A percentile compares a stretch with the other conserved stretches of the same genome.
phyloP scores from a whole-genome alignment of 2,888 invertebrate genomes.

The Meandrusa payeni region DNA sequence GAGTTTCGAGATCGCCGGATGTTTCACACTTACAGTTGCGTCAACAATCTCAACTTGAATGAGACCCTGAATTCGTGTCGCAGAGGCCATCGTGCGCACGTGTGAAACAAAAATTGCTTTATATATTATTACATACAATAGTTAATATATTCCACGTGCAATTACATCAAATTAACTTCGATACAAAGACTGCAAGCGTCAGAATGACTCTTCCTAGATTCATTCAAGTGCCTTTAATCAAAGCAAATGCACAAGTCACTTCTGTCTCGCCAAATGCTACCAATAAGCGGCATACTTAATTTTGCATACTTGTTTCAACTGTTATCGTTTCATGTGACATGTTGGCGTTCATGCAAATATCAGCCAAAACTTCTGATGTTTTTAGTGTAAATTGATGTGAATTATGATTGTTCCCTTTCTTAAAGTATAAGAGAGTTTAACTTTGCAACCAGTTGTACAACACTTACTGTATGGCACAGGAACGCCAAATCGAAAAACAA shows the following conservation, averaged over 20 bases:
- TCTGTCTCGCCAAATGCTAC: constrained; percentile 67
- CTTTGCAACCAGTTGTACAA: constrained; percentile 33
- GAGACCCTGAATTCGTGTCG: constrained; percentile 69
- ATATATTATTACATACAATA: constrained; percentile 45
- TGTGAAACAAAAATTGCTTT: constrained; percentile 71
- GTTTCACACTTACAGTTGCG: constrained; percentile 79
- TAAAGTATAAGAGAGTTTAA: constrained; percentile 19
- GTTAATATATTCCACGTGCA: constrained; percentile 19
- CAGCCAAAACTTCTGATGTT: constrained; percentile 36
- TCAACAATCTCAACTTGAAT: constrained; percentile 77
- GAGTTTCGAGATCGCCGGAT: constrained; percentile 60
- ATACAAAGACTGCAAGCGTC: constrained; percentile 49
- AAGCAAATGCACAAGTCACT: constrained; percentile 57
- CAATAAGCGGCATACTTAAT: constrained; percentile 45
- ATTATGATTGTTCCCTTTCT: background rate
- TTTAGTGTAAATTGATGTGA: constrained; percentile 40
- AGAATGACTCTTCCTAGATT: constrained; percentile 41
- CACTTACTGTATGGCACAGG: constrained; percentile 38
- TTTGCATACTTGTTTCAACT: constrained; percentile 27
- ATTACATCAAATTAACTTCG: constrained; percentile 23
- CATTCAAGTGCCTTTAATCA: constrained; percentile 34
- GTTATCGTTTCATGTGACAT: constrained; percentile 41
- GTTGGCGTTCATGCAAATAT: constrained; percentile 62
- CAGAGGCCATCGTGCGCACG: constrained; percentile 64
- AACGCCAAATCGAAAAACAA: constrained; percentile 35